A percentile compares a stretch with the other conserved stretches of the same genome.
Evolutionary conservation across 2,113 vertebrate species (phyloP).

Genomic region (Manacus vitellinus): DNA sequence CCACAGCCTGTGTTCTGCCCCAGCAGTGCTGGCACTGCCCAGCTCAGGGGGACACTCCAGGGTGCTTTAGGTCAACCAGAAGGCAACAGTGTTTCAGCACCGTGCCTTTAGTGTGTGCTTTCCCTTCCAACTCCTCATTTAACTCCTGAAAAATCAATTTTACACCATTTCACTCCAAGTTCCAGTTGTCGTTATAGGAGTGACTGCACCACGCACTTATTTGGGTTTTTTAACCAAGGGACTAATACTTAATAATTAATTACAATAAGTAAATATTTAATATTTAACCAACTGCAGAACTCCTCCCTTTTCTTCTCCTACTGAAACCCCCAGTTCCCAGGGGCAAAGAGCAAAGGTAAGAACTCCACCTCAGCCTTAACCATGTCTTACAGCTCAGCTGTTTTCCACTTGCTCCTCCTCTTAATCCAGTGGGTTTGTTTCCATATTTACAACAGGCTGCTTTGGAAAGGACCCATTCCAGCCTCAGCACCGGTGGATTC

Average conservation of each 20-base stretch:
- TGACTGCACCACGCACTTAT: neutral
- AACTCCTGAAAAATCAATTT: neutral
- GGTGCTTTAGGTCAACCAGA: neutral
- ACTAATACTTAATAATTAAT: neutral
- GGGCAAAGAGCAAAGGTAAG: neutral
- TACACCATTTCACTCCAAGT: neutral
- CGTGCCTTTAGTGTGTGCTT: fast-evolving
- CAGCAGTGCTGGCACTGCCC: fast-evolving
- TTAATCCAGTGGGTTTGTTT: neutral
- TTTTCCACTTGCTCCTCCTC: neutral
- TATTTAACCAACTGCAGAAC: neutral
- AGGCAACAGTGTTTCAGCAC: neutral
- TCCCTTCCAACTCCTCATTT: neutral
- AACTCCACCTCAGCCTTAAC: neutral
- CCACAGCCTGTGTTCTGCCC: fast-evolving
- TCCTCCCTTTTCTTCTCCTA: neutral
- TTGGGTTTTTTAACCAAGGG: neutral
- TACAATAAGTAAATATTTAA: too few relatives aligned
- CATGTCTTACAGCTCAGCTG: neutral
- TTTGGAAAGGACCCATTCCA: neutral
- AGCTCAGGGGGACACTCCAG: fast-evolving
- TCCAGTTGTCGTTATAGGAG: neutral
- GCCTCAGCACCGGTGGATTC: neutral
- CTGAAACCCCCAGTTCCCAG: neutral
- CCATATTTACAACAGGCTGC: neutral